A percentile compares a stretch with the other conserved stretches of the same genome.
Conservation (phyloP, 2,113 vertebrate species). For the Aegotheles bennettii region DNA sequence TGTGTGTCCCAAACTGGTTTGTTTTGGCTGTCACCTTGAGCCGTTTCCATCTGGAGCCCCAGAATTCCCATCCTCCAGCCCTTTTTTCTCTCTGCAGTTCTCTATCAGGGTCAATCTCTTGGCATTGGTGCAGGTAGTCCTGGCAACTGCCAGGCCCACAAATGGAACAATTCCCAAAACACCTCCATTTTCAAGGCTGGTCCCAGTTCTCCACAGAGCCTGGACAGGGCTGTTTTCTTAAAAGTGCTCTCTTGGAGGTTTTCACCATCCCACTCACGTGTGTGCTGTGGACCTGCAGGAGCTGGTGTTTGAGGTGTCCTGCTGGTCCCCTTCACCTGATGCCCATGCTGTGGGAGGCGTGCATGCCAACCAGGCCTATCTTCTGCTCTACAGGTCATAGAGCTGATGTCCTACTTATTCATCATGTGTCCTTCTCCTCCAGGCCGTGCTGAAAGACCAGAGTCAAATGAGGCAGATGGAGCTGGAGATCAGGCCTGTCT, state of each 20-base stretch:
- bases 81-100: neutral
- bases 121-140: neutral
- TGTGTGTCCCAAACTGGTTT: neutral
- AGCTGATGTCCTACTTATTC: slow-evolving; percentile 6
- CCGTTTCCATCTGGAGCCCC: neutral
- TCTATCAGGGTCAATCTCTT: neutral
- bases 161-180: neutral
- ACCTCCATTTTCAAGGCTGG: neutral
- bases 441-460: slow-evolving; percentile 92
- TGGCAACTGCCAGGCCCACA: neutral
- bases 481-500: slow-evolving; percentile 91
- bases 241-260: neutral
- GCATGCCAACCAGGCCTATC: neutral
- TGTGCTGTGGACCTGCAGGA: neutral
- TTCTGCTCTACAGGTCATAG: neutral
- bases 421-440: slow-evolving; percentile 12
- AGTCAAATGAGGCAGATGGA: slow-evolving; percentile 87
- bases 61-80: neutral
- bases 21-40: neutral
- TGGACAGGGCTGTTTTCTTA: neutral
- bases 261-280: neutral
- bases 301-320: neutral
- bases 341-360: neutral
- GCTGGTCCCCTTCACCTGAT: neutral
- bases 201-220: neutral